Conservation (phyloP, 2,797 vertebrate species). For the Otus scops region DNA sequence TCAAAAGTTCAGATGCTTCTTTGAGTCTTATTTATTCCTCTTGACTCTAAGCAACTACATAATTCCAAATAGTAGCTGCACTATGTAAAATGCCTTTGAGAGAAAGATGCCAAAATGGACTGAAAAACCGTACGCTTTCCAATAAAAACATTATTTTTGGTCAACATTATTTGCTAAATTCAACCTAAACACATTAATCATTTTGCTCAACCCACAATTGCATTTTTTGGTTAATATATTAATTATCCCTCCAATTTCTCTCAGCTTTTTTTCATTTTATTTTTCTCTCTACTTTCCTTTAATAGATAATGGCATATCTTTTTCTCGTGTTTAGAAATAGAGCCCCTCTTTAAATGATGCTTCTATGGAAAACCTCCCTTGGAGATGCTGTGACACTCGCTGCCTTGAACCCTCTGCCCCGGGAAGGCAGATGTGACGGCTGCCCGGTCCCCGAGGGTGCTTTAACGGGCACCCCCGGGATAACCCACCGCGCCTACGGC, state of each 20-base stretch:
- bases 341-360: not conserved
- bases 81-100: not conserved
- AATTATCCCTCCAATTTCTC: not conserved
- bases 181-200: not conserved
- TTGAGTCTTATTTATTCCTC: not conserved
- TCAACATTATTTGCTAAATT: conserved; percentile 2
- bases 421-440: not conserved
- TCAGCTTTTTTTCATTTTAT: not conserved
- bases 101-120: not conserved
- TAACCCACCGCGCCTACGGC: not conserved
- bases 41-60: not conserved
- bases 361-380: not conserved
- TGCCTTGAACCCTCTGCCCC: not conserved
- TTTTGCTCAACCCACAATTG: not conserved
- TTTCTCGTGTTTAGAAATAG: not conserved
- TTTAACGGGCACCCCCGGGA: not conserved
- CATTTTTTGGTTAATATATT: not conserved
- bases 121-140: not conserved
- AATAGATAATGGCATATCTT: not conserved
- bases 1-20: not conserved
- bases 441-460: not conserved
- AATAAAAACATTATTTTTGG: conserved; percentile 19
- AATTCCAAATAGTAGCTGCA: not conserved
- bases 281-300: not conserved
- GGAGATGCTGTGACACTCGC: not conserved